Evolutionary conservation across 2,888 invertebrate species (phyloP).

Genomic region (Trissolcus japonicus): DNA sequence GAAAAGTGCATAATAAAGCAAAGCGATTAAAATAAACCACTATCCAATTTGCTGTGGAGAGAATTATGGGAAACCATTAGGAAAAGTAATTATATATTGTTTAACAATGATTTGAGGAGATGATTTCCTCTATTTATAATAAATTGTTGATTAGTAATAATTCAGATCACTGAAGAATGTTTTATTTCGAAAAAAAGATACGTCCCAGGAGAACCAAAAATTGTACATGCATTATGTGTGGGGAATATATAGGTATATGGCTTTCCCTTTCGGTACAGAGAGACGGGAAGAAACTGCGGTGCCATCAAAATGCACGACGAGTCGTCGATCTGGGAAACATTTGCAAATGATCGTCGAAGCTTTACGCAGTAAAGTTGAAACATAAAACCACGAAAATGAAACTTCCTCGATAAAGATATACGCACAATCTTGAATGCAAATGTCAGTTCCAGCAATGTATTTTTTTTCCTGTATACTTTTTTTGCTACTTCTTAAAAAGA

Average conservation of each 20-base stretch:
- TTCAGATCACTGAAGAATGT: no score
- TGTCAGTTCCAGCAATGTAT: background rate
- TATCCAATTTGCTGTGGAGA: conserved; percentile 8
- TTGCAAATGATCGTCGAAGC: conserved; percentile 57
- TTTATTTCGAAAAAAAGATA: no score
- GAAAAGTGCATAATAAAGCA: no score
- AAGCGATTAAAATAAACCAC: conserved; percentile 18
- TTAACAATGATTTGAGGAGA: no score
- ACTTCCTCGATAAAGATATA: conserved; percentile 27
- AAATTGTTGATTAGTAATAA: background rate
- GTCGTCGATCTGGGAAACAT: conserved; percentile 56
- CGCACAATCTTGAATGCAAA: conserved; percentile 5
- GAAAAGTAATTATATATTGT: conserved; percentile 1
- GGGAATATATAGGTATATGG: conserved; percentile 9
- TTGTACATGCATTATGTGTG: conserved; percentile 29
- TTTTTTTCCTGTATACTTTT: background rate
- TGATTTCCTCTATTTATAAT: conserved; percentile 1
- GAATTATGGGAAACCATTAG: conserved; percentile 1
- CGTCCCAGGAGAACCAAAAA: conserved; percentile 27
- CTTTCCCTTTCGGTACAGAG: conserved; percentile 50
- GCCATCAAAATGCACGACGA: conserved; percentile 53
- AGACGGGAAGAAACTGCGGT: conserved; percentile 40
- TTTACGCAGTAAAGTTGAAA: conserved; percentile 50
- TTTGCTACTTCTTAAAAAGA: background rate
- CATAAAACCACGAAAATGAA: conserved; percentile 47